phyloP scores from a whole-genome alignment of 2,888 invertebrate species.

The Synanthedon tipuliformis region DNA sequence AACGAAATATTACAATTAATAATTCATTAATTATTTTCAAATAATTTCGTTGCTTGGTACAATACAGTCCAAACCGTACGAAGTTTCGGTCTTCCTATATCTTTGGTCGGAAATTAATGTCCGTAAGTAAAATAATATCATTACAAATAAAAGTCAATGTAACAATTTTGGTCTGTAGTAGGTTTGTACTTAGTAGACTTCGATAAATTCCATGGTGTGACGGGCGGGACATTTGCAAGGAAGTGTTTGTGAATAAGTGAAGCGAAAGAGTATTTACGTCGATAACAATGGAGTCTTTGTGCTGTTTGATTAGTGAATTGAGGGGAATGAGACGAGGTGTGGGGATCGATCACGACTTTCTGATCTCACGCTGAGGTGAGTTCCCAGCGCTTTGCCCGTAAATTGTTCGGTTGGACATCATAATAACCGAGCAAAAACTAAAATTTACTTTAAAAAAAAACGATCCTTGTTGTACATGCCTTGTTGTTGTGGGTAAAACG shows the following conservation, averaged over 20 bases:
- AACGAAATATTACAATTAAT: too few species aligned
- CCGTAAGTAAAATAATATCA: too few species aligned
- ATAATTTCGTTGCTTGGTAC: too few species aligned
- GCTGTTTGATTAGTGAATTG: slow-evolving; percentile 50
- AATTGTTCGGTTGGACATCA: slow-evolving; percentile 29
- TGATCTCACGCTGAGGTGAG: slow-evolving; percentile 40
- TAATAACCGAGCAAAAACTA: slow-evolving; percentile 14
- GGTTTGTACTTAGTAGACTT: too few species aligned
- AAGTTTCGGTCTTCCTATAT: too few species aligned
- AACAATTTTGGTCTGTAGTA: background rate
- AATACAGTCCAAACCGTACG: too few species aligned
- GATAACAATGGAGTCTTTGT: slow-evolving; percentile 54
- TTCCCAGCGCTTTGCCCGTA: slow-evolving; percentile 43
- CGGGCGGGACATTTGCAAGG: slow-evolving; percentile 11
- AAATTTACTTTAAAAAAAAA: background rate
- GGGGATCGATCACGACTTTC: slow-evolving; percentile 52
- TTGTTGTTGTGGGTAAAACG: background rate
- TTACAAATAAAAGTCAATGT: too few species aligned
- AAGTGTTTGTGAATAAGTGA: slow-evolving; percentile 27
- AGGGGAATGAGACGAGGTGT: slow-evolving; percentile 39
- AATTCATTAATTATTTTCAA: too few species aligned
- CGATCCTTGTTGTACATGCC: background rate
- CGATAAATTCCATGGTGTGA: background rate
- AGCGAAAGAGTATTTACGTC: slow-evolving; percentile 34
- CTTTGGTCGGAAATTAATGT: too few species aligned